Percentiles rank a stretch among this genome's conserved stretches.
Conservation (phyloP, 1,140 invertebrate genomes). For the Prorops nasuta region DNA sequence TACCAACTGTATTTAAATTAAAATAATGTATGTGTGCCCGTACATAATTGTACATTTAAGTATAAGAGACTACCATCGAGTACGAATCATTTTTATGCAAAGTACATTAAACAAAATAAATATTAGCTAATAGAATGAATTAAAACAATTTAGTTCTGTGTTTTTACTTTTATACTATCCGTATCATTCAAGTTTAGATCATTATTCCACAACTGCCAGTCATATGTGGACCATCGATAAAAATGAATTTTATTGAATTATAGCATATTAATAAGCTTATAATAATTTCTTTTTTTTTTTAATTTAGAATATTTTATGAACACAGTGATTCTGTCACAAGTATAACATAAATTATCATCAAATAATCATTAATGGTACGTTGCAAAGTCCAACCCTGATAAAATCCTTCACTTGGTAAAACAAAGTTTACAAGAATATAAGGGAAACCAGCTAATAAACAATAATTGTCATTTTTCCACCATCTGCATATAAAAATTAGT, state of each 20-base stretch:
- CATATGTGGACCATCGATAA: no score
- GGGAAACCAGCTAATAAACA: conserved; percentile 23
- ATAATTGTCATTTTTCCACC: conserved; percentile 22
- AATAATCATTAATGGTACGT: conserved; percentile 31
- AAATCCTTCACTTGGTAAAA: conserved; percentile 19
- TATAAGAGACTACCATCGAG: background rate
- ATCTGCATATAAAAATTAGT: conserved; percentile 17
- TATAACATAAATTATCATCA: conserved; percentile 27
- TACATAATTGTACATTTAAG: background rate
- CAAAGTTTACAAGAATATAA: conserved; percentile 18
- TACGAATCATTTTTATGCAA: background rate
- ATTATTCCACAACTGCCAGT: no score
- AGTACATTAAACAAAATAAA: conserved; percentile 1
- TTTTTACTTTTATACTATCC: no score
- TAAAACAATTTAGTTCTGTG: no score
- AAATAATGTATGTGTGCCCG: conserved; percentile 3
- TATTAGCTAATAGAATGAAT: conserved; percentile 10
- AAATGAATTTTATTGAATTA: no score
- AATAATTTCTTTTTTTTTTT: no score
- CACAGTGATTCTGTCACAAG: conserved; percentile 32
- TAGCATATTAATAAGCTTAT: no score
- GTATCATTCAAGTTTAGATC: no score
- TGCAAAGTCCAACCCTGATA: conserved; percentile 24
- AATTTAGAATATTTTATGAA: no score
- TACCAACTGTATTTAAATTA: conserved; percentile 19